Percentiles rank a stretch among this genome's conserved stretches.
phyloP scores from a whole-genome alignment of 2,797 vertebrate genomes.

The Eremophila alpestris region DNA sequence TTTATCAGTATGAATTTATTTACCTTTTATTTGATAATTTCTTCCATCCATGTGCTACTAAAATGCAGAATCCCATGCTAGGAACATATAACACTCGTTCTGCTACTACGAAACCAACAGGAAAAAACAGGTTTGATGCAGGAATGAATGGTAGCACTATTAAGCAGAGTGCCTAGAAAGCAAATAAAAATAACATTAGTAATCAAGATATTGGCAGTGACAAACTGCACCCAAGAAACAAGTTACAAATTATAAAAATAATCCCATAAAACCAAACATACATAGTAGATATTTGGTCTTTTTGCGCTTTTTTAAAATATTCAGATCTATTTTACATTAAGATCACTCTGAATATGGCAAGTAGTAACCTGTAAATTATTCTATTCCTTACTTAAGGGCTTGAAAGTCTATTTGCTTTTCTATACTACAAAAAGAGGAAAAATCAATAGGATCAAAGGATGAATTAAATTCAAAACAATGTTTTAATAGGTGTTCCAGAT shows the following conservation, averaged over 20 bases:
- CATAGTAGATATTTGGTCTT: background rate
- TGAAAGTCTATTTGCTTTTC: background rate
- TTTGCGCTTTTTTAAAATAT: background rate
- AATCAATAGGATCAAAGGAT: background rate
- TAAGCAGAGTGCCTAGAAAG: conserved; percentile 89
- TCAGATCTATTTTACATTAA: background rate
- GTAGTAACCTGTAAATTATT: background rate
- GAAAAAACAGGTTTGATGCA: conserved; percentile 97
- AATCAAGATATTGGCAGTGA: background rate
- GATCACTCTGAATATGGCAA: background rate
- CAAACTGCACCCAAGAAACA: background rate
- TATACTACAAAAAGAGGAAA: background rate
- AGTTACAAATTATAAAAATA: background rate
- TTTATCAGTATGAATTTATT: background rate
- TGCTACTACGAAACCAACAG: conserved; percentile 97
- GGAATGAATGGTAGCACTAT: conserved; percentile 95
- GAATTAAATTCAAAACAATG: background rate
- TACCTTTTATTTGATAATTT: conserved; percentile 88
- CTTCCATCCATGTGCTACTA: conserved; percentile 93
- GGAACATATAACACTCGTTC: conserved; percentile 96
- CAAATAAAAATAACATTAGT: background rate
- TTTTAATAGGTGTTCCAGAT: background rate
- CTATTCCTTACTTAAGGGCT: background rate
- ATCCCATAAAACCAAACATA: background rate
- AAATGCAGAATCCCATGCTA: conserved; percentile 98